Evolutionary conservation across 1,140 invertebrate species (phyloP).

Genomic region (Lepidurus apus): DNA sequence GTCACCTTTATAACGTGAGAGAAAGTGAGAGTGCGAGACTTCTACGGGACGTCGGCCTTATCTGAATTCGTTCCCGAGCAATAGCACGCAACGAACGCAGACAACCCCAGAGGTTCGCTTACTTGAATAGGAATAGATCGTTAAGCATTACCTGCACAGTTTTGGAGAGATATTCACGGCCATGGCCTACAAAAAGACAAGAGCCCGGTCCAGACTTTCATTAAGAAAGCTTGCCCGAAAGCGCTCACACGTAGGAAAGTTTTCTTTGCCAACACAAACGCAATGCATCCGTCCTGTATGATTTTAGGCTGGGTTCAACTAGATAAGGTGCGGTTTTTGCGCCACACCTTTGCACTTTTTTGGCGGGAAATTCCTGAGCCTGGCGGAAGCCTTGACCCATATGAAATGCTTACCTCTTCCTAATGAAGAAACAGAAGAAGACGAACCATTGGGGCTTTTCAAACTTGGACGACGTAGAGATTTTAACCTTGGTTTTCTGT

Average conservation of each 20-base stretch:
- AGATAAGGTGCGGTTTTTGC: neutral
- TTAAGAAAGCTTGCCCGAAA: conserved; percentile 8
- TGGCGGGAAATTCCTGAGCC: neutral
- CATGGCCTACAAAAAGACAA: conserved; percentile 14
- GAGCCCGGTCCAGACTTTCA: neutral
- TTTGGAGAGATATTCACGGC: neutral
- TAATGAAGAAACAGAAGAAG: neutral
- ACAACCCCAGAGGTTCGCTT: neutral
- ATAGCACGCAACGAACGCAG: neutral
- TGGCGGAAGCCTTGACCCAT: neutral
- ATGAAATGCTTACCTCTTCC: neutral
- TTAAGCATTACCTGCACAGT: neutral
- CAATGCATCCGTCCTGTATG: neutral
- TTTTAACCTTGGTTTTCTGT: neutral
- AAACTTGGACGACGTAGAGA: neutral
- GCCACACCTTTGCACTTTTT: neutral
- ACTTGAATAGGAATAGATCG: neutral
- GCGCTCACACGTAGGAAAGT: neutral
- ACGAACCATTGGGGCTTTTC: neutral
- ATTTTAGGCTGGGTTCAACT: neutral
- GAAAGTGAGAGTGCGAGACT: neutral
- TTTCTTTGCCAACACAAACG: neutral
- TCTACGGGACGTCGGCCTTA: neutral
- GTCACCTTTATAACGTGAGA: neutral
- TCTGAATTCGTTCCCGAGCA: neutral